Evolutionary conservation across 2,113 vertebrate genomes (phyloP).

Genomic region (Psittacus erithacus): DNA sequence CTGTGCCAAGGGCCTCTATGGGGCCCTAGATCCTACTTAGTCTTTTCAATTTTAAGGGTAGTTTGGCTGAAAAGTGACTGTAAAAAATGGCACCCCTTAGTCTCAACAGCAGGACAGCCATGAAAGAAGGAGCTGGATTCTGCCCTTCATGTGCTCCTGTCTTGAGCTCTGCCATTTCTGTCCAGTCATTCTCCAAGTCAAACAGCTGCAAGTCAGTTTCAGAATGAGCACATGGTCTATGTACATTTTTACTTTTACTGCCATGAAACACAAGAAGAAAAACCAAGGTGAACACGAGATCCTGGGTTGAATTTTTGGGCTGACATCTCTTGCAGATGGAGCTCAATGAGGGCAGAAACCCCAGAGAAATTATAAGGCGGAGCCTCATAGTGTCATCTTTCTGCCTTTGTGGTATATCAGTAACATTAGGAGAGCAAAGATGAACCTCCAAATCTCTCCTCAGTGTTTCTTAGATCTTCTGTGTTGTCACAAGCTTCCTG

Average conservation of each 20-base stretch:
- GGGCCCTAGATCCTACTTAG: not conserved
- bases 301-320: not conserved
- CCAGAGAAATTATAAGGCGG: not conserved
- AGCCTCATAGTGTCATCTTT: not conserved
- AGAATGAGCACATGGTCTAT: fast-evolving
- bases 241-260: not conserved
- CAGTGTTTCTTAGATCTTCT: not conserved
- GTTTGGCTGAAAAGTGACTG: not conserved
- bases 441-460: not conserved
- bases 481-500: not conserved
- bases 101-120: not conserved
- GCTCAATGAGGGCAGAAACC: not conserved
- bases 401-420: not conserved
- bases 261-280: not conserved
- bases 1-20: not conserved
- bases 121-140: not conserved
- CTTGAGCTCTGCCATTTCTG: not conserved
- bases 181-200: not conserved
- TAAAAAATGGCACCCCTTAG: fast-evolving
- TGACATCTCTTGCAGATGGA: fast-evolving
- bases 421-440: not conserved
- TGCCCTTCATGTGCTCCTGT: fast-evolving
- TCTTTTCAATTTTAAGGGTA: not conserved
- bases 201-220: not conserved
- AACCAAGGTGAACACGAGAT: not conserved